Base-by-base conservation (phyloP, 2,888 invertebrate genomes). In the Empis stercorea region DNA sequence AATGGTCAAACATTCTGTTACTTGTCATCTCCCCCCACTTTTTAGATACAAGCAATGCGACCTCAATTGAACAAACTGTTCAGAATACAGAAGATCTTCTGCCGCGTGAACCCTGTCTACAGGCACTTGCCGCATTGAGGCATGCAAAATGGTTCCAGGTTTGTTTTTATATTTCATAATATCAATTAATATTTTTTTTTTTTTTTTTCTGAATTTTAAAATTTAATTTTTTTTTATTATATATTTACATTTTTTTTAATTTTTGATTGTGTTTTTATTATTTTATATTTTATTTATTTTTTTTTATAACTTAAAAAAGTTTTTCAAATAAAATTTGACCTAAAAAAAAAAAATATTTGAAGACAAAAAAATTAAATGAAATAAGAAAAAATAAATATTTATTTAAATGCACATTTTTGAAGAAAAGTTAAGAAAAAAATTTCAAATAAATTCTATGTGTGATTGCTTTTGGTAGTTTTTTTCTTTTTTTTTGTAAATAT, bases 81-180 rank as follows among this genome's bases (percentile, higher is more conserved):
- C 55, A 56, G 51, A 57, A 75, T 72, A 73, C 74, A 70, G 77
- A 83, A 76, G 95, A 95, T 78, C 86, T 92, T 73, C 87, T 97
- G 78, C 91, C 94, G 82, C 91, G 92, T 80, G 89, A 92, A 80
- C 94, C 94, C 80, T 97, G 97, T 84, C 87, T 99, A 80, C 87
- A 94, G 82, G 96, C 97, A 79, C 87, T 99, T 79, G 96, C 97
- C 78, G 92, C 93, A 76, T 87, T 99, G 76, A 91, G 99, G 79
- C 96, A 95, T 84, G 93, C 96, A 80, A 99, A 99, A 82, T 99
- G 97, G 96, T 99, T 97, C 87, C 96, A 97, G 92, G 94, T 94
- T 79, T 81, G 57, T 57, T 55, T 49, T 54, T 52, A 47, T 44
- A 39, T 47, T 46, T 43, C 10, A 38, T 40, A 48, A 46, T 43